Percentiles rank a stretch among this genome's conserved stretches.
Evolutionary conservation across 2,797 vertebrate species (phyloP).

Genomic region (Acipenser transmontanus): DNA sequence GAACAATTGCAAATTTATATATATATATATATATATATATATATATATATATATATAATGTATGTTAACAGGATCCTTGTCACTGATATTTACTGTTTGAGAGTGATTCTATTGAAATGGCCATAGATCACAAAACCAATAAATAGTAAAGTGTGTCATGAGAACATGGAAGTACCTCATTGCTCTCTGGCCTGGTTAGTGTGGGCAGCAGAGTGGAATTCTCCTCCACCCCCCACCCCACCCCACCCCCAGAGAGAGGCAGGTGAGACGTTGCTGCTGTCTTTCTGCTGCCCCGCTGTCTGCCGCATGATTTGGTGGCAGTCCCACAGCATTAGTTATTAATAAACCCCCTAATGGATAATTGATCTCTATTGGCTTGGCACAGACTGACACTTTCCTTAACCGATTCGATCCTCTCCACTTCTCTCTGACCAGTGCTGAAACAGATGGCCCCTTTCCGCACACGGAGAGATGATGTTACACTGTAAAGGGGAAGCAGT

Average conservation of each 20-base stretch:
- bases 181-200: constrained; percentile 5
- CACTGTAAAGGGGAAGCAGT: neutral
- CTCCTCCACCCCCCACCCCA: neutral
- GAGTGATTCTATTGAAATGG: too few relatives aligned
- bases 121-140: too few relatives aligned
- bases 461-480: constrained; percentile 28
- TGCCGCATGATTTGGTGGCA: constrained; percentile 26
- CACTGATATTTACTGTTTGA: too few relatives aligned
- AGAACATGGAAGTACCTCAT: neutral
- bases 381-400: constrained; percentile 33
- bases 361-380: constrained; percentile 48
- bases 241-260: constrained; percentile 15
- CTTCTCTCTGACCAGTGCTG: constrained; percentile 23
- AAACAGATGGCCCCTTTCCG: constrained; percentile 25
- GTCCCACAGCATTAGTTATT: constrained; percentile 54
- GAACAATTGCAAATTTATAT: too few relatives aligned
- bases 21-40: too few relatives aligned
- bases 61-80: too few relatives aligned
- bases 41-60: too few relatives aligned
- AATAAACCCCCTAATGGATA: constrained; percentile 53
- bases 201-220: neutral
- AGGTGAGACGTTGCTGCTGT: constrained; percentile 36
- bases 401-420: constrained; percentile 22
- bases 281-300: constrained; percentile 39
- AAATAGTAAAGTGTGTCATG: neutral